Evolutionary conservation across 2,888 invertebrate genomes (phyloP), one percentile per base, ranked within the genome.

Genomic region (Hypselothyrea guttata): DNA sequence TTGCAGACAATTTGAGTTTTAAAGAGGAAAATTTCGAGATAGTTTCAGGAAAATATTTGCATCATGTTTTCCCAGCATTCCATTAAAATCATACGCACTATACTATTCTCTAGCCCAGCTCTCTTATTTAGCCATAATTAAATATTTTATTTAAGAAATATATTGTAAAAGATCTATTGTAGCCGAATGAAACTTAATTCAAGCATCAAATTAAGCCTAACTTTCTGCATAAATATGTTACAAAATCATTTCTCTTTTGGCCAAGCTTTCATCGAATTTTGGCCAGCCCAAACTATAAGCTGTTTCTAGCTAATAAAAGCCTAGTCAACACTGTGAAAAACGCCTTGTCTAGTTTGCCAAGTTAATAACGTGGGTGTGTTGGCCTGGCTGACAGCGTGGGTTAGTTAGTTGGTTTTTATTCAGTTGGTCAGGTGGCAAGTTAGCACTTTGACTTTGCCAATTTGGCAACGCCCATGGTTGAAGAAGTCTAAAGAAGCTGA

Each of bases 361-460:
- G 58, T 66, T 53, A 41, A 49, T 57, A 59, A 48, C 44, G 9
- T 55, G 65, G 70, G 66, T 59, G 75, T 79, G 2, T 22, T 22
- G 22, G 76, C 56, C 68, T 49, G 8, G 27, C 27, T 7, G 22
- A 22, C 22, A 22, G 22, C 22, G 22, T 22, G 22, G 22, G 22
- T 22, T 22, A 22, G 38, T 15, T 7, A 2, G 38, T 22, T 16
- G n/a, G 9, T 8, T 16, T 8, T 38, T 38, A 9, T 30, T 22
- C 5, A 22, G 38, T 40, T 49, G 55, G 52, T 60, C 48, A 71
- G 66, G 72, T 70, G 71, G 78, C 82, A 74, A 78, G 75, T 74
- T 77, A 59, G 66, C 76, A 83, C 81, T 78, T 76, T 62, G 74
- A 46, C 44, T 48, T 7, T 73, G 84, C 81, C 77, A 84, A 78